Base-by-base conservation (phyloP, 2,113 vertebrate species). In the Urocynchramus pylzowi region DNA sequence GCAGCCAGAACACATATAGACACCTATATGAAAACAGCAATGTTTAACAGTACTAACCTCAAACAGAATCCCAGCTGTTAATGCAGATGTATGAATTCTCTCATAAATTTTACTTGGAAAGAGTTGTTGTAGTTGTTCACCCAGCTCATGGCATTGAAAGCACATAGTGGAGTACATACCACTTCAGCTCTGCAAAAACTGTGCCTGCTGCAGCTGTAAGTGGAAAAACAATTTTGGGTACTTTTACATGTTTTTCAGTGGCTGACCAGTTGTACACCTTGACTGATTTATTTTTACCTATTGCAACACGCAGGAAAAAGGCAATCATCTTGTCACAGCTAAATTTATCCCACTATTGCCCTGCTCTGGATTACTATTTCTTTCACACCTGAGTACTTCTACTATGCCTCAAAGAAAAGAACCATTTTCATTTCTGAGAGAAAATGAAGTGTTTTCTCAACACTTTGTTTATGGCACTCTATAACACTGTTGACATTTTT, bases 391-490 rank as follows among this genome's bases (percentile, higher is more conserved):
- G 42, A 89, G 45, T 83, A 65, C 39, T 63, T 28, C 47, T 65
- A 82, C 64, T 81, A 1, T 59, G 42, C 73, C 77, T 91, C 60
- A 74, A 56, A 84, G 61, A 50, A 91, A 89, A 91, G 39, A 81
- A 71, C 30, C 10, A 24, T 77, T 90, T 90, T 73, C 16, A 63
- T 70, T 90, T 80, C 78, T 84, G 53, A 68, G 47, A 79, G 47
- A 96, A 95, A 95, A 91, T 44, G 2, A 86, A 83, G 42, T 37
- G 19, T 63, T 90, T 90, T 69, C 76, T 74, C 67, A 82, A 90
- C 30, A 39, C 13, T 65, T 76, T 70, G 13, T 90, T 90, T 88
- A 87, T 2, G 3, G 56, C 17, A 60, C 49, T 87, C 64, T 84
- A 24, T 74, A 57, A 86, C 5, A 5, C 26, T 63, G 42, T 42